phyloP scores from a whole-genome alignment of 2,888 invertebrate species.

The Troides aeacus region DNA sequence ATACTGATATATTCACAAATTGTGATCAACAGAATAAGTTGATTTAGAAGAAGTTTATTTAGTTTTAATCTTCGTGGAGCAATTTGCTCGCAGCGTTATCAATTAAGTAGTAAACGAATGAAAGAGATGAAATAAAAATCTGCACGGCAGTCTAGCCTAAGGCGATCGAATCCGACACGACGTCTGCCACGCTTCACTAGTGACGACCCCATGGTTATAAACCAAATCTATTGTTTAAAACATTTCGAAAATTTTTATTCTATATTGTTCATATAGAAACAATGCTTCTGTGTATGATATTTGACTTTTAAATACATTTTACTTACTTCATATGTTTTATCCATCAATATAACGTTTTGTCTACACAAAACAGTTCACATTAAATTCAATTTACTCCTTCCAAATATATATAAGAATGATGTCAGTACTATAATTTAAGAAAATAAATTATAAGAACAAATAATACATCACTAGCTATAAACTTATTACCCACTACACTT shows the following conservation, averaged over 20 bases:
- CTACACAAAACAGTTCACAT: background rate
- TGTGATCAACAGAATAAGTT: constrained; percentile 5
- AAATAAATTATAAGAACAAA: background rate
- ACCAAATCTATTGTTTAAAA: constrained; percentile 4
- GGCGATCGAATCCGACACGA: constrained; percentile 50
- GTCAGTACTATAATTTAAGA: background rate
- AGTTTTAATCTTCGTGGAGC: constrained; percentile 28
- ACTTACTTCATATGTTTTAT: background rate
- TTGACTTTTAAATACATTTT: constrained; percentile 7
- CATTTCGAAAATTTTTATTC: constrained; percentile 9
- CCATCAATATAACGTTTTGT: no score
- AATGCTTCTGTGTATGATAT: background rate
- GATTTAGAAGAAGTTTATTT: constrained; percentile 2
- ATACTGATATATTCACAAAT: no score
- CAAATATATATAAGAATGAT: background rate
- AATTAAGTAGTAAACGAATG: constrained; percentile 52
- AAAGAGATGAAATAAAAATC: constrained; percentile 48
- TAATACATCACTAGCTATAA: constrained; percentile 19
- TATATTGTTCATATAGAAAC: constrained; percentile 11
- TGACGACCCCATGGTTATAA: constrained; percentile 8
- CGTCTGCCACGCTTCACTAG: constrained; percentile 34
- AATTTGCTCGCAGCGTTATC: constrained; percentile 45
- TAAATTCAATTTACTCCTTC: background rate
- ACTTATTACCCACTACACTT: constrained; percentile 50
- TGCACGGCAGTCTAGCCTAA: constrained; percentile 48